These are phyloP conservation scores for Toxostoma redivivum DNA, from an alignment of 2,113 vertebrate genomes.

Conservation along the genomic window DNA sequence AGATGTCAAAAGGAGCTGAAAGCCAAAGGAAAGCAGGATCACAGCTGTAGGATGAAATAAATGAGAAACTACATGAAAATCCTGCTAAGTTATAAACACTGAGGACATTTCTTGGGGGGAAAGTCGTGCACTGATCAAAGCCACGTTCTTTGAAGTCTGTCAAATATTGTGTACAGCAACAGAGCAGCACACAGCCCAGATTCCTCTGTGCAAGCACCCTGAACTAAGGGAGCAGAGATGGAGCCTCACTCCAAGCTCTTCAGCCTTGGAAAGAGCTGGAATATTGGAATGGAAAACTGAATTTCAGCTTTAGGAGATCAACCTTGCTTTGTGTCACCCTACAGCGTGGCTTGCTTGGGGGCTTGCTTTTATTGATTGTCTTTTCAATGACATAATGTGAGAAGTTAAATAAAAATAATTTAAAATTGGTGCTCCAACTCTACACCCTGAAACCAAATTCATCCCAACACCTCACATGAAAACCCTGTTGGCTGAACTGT, in stretches of 20 bases:
- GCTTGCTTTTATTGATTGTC: background rate
- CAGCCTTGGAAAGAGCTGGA: accelerated
- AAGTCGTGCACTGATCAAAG: background rate
- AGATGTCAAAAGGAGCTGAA: slow-evolving; percentile 25
- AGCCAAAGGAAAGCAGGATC: slow-evolving; percentile 37
- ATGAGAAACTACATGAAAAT: slow-evolving; percentile 35
- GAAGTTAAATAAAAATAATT: background rate
- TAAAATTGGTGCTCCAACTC: background rate
- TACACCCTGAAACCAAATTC: background rate
- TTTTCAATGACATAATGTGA: background rate
- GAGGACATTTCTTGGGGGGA: background rate
- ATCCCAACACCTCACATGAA: background rate
- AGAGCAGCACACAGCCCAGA: background rate
- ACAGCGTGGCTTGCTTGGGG: background rate
- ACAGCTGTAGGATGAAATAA: slow-evolving; percentile 23
- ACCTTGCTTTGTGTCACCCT: background rate
- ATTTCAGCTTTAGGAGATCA: background rate
- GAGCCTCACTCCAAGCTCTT: background rate
- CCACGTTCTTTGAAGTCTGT: background rate
- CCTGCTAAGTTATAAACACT: background rate
- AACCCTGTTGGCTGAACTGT: background rate
- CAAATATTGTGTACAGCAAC: background rate
- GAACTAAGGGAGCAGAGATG: accelerated
- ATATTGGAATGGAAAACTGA: background rate
- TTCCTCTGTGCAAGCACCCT: background rate